Base-by-base conservation (phyloP, 2,888 invertebrate species). In the Drosophila quasianomalipes region DNA sequence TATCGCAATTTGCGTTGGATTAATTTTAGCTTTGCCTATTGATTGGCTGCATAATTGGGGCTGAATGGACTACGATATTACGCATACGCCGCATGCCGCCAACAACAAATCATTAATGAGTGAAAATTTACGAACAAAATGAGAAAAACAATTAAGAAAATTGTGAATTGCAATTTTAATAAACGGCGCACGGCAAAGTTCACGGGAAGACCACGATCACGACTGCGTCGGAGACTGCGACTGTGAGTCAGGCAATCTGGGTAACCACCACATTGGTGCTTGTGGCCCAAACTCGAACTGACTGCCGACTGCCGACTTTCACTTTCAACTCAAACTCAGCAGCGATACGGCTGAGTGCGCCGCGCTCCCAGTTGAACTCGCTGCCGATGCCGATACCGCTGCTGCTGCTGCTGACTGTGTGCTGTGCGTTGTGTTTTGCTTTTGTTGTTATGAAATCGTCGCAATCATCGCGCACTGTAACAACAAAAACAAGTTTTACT, bases 101-200 rank as follows among this genome's bases (percentile, higher is more conserved):
- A 52, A 49, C 70, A 82, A 74, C 74, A 59, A 74, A 75, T 61
- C 76, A 77, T 84, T 85, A 89, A 86, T 90, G 76, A 81, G 85
- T 74, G 85, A 82, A 86, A 89, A 86, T 85, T 79, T 63, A 64
- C 84, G 70, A 64, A 74, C 76, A 80, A 83, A 77, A 76, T 80
- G 79, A 70, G 77, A 73, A 55, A 87, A 85, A 85, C 72, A 86
- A 86, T 90, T 88, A 90, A 81, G 81, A 71, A 76, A 85, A 89
- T 84, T 89, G 84, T 86, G 73, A 88, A 72, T 79, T 81, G 83
- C 73, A 81, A 87, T 85, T 86, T 88, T 76, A 86, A 85, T 85
- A 89, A 89, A 76, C 76, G 90, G 88, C 70, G 85, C 82, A 66
- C 89, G 70, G 75, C 79, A 81, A 76, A 81, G 85, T 85, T 88